Base-by-base conservation (phyloP, 2,888 invertebrate genomes). In the Endomychus coccineus region DNA sequence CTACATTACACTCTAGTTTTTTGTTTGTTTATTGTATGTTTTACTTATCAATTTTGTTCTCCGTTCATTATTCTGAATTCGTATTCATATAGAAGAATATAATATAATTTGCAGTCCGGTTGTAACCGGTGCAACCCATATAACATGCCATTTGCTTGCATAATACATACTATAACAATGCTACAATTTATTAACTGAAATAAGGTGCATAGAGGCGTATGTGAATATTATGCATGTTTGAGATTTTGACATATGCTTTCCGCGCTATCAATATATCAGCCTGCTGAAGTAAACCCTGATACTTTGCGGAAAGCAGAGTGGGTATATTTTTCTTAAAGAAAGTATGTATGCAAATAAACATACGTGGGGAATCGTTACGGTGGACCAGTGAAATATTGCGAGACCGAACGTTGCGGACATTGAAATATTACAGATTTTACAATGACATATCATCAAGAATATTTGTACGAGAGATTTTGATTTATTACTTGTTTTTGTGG, bases 361-460 rank as follows among this genome's bases (percentile, higher is more conserved):
- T 61, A 59, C 54, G 59, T 49, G 50, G 54, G 54, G 55, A 52
- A 53, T 52, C 55, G 54, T 57, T 54, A 50, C 51, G 52, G 55
- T 55, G 55, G 60, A 58, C 60, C 61, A 59, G 59, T 63, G 61
- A 64, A 63, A 63, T 63, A 64, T 64, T 56, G 59, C 55, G 50
- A 46, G 51, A 55, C 58, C 59, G 57, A 54, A 55, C 56, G 59
- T 51, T 47, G 52, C 58, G 60, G 66, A 66, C 66, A 61, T 62
- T 63, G 62, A 63, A 62, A 62, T 61, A 63, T 63, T 51, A 52
- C 56, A 55, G 60, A 61, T 65, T 65, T 65, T 58, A 63, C 58
- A 59, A 62, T 63, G 63, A 64, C 64, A 59, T 64, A 66, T 65
- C 64, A 66, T 65, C 64, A 61, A 55, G 50, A 56, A 55, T 61